A percentile compares a stretch with the other conserved stretches of the same genome.
Conservation (phyloP, 2,888 invertebrate genomes). For the Melolontha melolontha region DNA sequence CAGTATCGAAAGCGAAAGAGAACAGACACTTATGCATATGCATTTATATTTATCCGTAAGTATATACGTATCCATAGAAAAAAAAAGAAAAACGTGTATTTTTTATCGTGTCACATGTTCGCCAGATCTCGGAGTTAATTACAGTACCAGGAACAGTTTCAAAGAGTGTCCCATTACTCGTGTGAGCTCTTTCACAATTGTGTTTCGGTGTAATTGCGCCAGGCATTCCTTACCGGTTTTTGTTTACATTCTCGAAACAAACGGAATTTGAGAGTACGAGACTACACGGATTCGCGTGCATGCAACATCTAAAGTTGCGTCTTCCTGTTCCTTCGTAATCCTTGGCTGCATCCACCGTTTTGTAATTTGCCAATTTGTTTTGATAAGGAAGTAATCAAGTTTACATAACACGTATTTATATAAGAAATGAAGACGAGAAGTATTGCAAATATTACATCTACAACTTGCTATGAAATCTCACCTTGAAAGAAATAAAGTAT, state of each 20-base stretch:
- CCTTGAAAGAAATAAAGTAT: too few relatives aligned
- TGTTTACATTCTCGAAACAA: conserved; percentile 22
- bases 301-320: conserved; percentile 6
- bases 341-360: too few relatives aligned
- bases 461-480: too few relatives aligned
- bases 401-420: too few relatives aligned
- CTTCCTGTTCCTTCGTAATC: conserved; percentile 4
- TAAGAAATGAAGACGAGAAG: too few relatives aligned
- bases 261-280: conserved; percentile 19
- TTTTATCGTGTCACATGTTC: conserved; percentile 31
- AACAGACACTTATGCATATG: too few relatives aligned
- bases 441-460: too few relatives aligned
- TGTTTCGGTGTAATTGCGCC: conserved; percentile 31
- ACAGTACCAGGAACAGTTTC: conserved; percentile 27
- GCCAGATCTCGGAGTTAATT: conserved; percentile 30
- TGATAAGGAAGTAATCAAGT: too few relatives aligned
- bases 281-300: conserved; percentile 17
- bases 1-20: too few relatives aligned
- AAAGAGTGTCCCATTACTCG: conserved; percentile 28
- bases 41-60: too few relatives aligned
- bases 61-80: too few relatives aligned
- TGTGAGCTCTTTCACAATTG: conserved; percentile 33
- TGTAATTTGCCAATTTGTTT: too few relatives aligned
- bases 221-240: conserved; percentile 26
- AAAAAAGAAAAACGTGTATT: conserved; percentile 1